A percentile compares a stretch with the other conserved stretches of the same genome.
These are phyloP conservation scores for Hylia prasina DNA, from an alignment of 2,113 vertebrate species.

Conservation along the genomic window DNA sequence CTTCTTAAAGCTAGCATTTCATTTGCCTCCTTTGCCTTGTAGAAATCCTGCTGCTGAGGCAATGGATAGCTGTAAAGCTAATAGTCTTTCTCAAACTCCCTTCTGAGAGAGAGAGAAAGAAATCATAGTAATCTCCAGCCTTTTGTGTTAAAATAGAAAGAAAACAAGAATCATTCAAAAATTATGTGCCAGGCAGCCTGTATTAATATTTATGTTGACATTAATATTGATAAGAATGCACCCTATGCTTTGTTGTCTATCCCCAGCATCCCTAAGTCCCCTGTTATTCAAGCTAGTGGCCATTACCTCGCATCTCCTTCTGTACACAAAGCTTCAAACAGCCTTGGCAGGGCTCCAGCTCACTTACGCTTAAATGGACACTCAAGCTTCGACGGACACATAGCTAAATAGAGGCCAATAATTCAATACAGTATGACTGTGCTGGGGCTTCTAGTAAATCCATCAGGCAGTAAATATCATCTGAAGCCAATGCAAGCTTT, in stretches of 20 bases:
- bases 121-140: constrained; percentile 56
- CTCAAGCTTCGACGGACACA: constrained; percentile 76
- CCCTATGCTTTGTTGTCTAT: constrained; percentile 58
- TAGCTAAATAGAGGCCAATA: constrained; percentile 85
- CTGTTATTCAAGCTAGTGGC: constrained; percentile 71
- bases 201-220: constrained; percentile 80
- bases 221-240: constrained; percentile 80
- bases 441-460: constrained; percentile 81
- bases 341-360: constrained; percentile 77
- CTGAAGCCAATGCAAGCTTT: constrained; percentile 85
- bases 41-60: constrained; percentile 52
- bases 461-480: constrained; percentile 87
- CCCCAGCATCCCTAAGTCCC: constrained; percentile 39
- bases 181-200: constrained; percentile 2
- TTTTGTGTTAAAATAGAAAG: constrained; percentile 69
- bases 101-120: constrained; percentile 31
- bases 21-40: constrained; percentile 40
- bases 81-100: constrained; percentile 54
- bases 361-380: constrained; percentile 85
- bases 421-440: constrained; percentile 84
- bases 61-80: constrained; percentile 55
- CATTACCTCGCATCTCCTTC: constrained; percentile 66
- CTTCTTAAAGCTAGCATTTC: constrained; percentile 50
- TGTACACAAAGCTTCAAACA: constrained; percentile 66
- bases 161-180: constrained; percentile 68